Evolutionary conservation across 2,888 invertebrate species (phyloP).

Genomic region (Nasonovia ribisnigri): DNA sequence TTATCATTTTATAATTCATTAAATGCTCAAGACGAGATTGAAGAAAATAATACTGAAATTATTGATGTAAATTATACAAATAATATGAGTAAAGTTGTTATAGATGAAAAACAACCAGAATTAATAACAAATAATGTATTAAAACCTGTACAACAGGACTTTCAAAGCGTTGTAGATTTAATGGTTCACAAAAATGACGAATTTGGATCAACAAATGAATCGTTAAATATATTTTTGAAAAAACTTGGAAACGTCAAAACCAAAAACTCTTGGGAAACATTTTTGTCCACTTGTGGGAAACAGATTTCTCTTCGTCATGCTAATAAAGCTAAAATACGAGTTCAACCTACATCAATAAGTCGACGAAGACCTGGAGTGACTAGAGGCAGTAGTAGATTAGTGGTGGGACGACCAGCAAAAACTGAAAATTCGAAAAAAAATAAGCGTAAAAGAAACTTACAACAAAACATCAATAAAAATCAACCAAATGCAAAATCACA

Average conservation of each 20-base stretch:
- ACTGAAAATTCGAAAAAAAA: background rate
- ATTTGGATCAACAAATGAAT: background rate
- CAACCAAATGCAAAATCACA: slow-evolving; percentile 16
- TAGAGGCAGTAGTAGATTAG: background rate
- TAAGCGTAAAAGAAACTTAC: slow-evolving; percentile 11
- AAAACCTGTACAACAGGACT: background rate
- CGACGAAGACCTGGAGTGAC: background rate
- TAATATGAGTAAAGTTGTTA: no score
- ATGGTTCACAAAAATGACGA: background rate
- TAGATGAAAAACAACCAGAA: no score
- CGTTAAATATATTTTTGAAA: background rate
- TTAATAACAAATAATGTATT: no score
- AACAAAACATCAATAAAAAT: background rate
- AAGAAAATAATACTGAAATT: no score
- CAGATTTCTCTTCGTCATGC: slow-evolving; percentile 8
- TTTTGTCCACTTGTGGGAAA: slow-evolving; percentile 12
- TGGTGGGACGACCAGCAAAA: background rate
- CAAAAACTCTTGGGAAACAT: slow-evolving; percentile 1
- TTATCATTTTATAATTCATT: no score
- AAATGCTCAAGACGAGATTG: no score
- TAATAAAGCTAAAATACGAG: background rate
- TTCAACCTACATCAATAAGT: slow-evolving; percentile 21
- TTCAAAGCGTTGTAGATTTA: background rate
- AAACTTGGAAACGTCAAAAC: background rate
- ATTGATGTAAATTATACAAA: no score